Percentiles rank a stretch among this genome's conserved stretches.
Conservation (phyloP, 2,113 vertebrate genomes). For the Ctenodactylus gundi region DNA sequence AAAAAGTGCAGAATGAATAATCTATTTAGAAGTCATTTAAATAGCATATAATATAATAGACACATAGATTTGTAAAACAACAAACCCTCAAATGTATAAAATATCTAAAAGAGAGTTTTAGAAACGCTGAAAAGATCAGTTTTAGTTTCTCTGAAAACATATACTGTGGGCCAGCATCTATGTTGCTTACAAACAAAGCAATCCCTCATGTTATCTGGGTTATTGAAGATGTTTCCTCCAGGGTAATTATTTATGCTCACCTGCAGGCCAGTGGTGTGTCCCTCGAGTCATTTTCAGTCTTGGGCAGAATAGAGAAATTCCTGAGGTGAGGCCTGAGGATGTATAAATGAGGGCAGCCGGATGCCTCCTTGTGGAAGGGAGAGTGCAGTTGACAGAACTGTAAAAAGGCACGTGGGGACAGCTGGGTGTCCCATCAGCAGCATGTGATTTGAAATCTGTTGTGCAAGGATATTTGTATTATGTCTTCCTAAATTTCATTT, state of each 20-base stretch:
- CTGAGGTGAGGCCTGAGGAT: constrained; percentile 20
- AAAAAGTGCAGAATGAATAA: too few species aligned
- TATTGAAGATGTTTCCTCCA: neutral
- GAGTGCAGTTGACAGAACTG: constrained; percentile 23
- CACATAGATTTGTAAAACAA: constrained; percentile 97
- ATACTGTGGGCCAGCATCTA: neutral
- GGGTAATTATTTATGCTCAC: constrained; percentile 15
- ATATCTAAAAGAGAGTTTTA: neutral
- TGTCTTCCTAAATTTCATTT: constrained; percentile 63
- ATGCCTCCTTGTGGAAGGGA: neutral
- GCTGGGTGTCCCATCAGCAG: neutral
- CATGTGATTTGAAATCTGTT: constrained; percentile 39
- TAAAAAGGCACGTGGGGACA: neutral
- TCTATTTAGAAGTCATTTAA: constrained; percentile 91
- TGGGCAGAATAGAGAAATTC: constrained; percentile 31
- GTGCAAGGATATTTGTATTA: constrained; percentile 45
- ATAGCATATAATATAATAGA: constrained; percentile 97
- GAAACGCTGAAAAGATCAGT: neutral
- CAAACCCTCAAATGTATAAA: constrained; percentile 94
- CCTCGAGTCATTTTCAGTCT: constrained; percentile 32
- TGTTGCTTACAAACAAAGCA: neutral
- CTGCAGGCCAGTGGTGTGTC: neutral
- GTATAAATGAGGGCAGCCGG: neutral
- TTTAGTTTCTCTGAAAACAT: neutral
- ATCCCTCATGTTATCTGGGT: neutral